These are phyloP conservation scores for Anguilla rostrata DNA, from an alignment of 2,113 vertebrate species.

Conservation along the genomic window DNA sequence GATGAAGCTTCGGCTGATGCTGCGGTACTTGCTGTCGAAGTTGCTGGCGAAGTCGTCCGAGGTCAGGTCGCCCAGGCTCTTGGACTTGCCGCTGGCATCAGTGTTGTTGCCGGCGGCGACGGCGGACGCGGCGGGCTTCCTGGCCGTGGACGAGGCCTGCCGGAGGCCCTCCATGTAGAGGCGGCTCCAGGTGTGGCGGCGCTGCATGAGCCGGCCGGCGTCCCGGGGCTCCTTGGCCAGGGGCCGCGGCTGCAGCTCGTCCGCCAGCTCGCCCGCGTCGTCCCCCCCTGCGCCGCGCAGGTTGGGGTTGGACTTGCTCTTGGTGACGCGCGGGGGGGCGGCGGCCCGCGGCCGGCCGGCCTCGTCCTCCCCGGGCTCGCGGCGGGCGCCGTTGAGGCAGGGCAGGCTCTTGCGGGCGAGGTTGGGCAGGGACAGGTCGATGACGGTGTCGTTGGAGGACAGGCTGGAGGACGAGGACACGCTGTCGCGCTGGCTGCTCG, in stretches of 20 bases:
- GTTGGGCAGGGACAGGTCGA: conserved; percentile 84
- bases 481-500: conserved; percentile 75
- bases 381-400: conserved; percentile 55
- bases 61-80: conserved; percentile 91
- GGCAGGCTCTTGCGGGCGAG: conserved; percentile 76
- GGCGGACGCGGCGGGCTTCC: conserved; percentile 44
- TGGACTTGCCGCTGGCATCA: conserved; percentile 75
- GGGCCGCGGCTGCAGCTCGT: conserved; percentile 65
- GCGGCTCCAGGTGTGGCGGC: conserved; percentile 79
- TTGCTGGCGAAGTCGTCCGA: conserved; percentile 84
- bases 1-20: conserved; percentile 82
- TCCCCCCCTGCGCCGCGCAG: conserved; percentile 58
- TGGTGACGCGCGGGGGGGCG: conserved; percentile 66
- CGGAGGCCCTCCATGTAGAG: conserved; percentile 82
- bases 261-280: conserved; percentile 32
- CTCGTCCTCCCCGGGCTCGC: conserved; percentile 49
- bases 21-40: conserved; percentile 82
- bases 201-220: conserved; percentile 52
- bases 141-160: conserved; percentile 57
- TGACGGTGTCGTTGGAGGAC: conserved; percentile 90
- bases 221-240: conserved; percentile 57
- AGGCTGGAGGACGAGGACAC: conserved; percentile 92
- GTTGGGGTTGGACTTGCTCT: conserved; percentile 93
- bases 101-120: conserved; percentile 23
- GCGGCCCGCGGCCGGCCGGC: conserved; percentile 51